Percentiles rank a stretch among this genome's conserved stretches.
Evolutionary conservation across 2,888 invertebrate species (phyloP).

Genomic region (Tenodera sinensis): DNA sequence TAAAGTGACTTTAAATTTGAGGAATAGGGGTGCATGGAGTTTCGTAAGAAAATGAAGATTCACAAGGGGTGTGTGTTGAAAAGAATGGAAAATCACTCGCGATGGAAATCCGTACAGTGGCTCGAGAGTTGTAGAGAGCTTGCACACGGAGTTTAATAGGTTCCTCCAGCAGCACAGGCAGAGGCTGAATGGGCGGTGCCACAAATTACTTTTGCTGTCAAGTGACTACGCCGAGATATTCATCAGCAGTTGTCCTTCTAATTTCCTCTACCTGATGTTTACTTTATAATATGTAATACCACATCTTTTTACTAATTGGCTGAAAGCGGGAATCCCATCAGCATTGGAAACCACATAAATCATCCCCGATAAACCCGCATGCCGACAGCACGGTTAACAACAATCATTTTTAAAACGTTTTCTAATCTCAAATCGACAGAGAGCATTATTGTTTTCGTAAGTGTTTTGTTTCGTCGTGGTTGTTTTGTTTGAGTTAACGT

Average conservation of each 20-base stretch:
- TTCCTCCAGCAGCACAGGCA: neutral
- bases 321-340: neutral
- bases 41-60: no score
- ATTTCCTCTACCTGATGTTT: slow-evolving; percentile 19
- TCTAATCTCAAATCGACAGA: slow-evolving; percentile 3
- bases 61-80: no score
- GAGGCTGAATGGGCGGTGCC: neutral
- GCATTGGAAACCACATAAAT: slow-evolving; percentile 6
- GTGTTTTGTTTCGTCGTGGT: slow-evolving; percentile 6
- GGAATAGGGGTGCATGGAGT: no score
- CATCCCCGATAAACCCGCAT: neutral
- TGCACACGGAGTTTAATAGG: neutral
- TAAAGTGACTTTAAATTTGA: no score
- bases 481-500: neutral
- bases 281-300: slow-evolving; percentile 23
- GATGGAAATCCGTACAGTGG: neutral
- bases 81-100: no score
- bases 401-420: slow-evolving; percentile 9
- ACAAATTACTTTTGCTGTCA: slow-evolving; percentile 13
- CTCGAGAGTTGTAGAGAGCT: neutral
- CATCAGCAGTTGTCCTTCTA: slow-evolving; percentile 9
- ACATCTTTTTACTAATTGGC: slow-evolving; percentile 26
- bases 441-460: slow-evolving; percentile 15
- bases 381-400: neutral
- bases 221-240: neutral